Evolutionary conservation across 2,797 vertebrate genomes (phyloP).

Genomic region (Megaceryle alcyon): DNA sequence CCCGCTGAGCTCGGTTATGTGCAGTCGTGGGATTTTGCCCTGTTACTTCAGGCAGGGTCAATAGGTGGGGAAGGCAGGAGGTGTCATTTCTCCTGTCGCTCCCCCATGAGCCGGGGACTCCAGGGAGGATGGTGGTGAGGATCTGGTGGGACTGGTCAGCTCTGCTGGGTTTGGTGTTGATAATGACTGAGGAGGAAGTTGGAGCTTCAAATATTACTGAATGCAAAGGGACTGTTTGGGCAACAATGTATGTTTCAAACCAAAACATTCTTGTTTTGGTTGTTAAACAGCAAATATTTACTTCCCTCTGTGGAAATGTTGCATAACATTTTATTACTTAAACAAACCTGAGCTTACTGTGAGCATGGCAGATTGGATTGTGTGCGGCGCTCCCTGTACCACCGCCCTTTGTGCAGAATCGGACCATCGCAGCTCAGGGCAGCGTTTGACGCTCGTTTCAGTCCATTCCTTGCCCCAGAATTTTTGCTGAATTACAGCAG

Average conservation of each 20-base stretch:
- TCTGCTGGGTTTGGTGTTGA: background rate
- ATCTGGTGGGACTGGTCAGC: background rate
- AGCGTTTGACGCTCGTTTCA: fast-evolving
- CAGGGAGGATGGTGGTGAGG: fast-evolving
- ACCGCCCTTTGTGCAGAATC: background rate
- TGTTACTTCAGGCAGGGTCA: background rate
- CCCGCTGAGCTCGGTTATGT: fast-evolving
- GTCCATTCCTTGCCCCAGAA: background rate
- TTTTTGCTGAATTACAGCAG: background rate
- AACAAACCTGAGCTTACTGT: background rate
- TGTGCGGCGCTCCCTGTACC: background rate
- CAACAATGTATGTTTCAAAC: background rate
- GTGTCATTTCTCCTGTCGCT: background rate
- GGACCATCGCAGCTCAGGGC: fast-evolving
- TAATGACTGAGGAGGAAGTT: background rate
- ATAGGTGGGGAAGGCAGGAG: background rate
- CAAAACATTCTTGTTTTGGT: background rate
- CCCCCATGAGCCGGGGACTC: fast-evolving
- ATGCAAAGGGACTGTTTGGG: background rate
- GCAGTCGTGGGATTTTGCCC: background rate
- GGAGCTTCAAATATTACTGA: background rate
- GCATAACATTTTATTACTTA: background rate
- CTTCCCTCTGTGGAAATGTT: background rate
- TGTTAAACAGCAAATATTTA: background rate
- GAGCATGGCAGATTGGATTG: background rate